phyloP scores from a whole-genome alignment of 2,797 vertebrate genomes.

The Cheirogaleus major region DNA sequence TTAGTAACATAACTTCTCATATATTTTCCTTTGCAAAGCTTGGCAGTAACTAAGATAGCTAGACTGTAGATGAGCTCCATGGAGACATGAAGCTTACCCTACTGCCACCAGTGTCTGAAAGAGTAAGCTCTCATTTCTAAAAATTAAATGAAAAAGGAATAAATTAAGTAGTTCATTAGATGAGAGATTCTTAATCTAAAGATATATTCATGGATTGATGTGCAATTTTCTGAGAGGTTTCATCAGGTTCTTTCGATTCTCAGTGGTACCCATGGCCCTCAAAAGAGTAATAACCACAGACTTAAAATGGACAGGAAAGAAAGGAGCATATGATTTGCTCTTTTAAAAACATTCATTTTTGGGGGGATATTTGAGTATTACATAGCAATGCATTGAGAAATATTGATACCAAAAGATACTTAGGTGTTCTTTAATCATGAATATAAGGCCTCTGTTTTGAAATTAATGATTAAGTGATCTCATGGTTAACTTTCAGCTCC shows the following conservation, averaged over 20 bases:
- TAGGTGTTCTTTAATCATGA: not conserved
- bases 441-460: not conserved
- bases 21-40: not conserved
- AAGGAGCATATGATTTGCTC: not conserved
- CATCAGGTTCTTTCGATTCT: not conserved
- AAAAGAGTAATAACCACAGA: not conserved
- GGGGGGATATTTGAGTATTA: not conserved
- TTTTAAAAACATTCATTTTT: conserved; percentile 27
- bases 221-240: not conserved
- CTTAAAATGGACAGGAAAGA: not conserved
- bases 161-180: not conserved
- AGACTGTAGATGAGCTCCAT: not conserved
- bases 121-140: not conserved
- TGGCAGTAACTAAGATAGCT: not conserved
- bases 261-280: not conserved
- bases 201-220: not conserved
- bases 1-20: not conserved
- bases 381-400: not conserved
- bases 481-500: not conserved
- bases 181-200: not conserved
- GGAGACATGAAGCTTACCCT: not conserved
- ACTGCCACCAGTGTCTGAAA: not conserved
- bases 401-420: not conserved
- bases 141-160: not conserved
- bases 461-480: not conserved